Evolutionary conservation across 2,113 vertebrate genomes (phyloP), one percentile per base, ranked within the genome.

Genomic region (Oostethus manadensis): DNA sequence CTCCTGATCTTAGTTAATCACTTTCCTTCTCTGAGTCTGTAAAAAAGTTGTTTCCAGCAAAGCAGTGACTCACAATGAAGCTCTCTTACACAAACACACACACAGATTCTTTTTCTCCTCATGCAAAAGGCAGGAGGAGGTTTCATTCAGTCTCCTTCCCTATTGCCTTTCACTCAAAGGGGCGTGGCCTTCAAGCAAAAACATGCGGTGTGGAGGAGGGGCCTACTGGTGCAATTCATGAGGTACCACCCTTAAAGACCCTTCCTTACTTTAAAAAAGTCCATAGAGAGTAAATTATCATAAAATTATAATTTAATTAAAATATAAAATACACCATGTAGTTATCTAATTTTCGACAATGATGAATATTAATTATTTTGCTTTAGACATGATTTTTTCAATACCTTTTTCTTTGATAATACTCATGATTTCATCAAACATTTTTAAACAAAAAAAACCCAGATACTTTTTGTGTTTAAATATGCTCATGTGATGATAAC

Each of bases 111-210:
- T 60, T 46, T n/a, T 10, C 17, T 4, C 29, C 16, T 33, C 17
- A 44, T 42, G 63, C 6, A 26, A 26, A 42, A 42, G 43, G 21
- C 35, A 58, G 42, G 56, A 23, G 66, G 70, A 66, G 38, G 72
- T 38, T 68, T 68, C 64, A 26, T 53, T 61, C 63, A 65, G 38
- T 55, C 35, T 14, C 66, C 44, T 60, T 21, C 8, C 26, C 29
- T 8, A 29, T 66, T 3, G 48, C 18, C 54, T 46, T 46, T 35
- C 33, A 18, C 17, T 8, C 46, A n/a, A 10, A 53, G 23, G 69
- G 73, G 78, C 61, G 73, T 76, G 2, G 64, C 62, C 54, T 42
- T 64, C 40, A 16, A 33, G 14, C 23, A 43, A 35, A 43, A 50
- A 64, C 54, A 58, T 67, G 58, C 22, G 55, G 21, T 16, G 59